Evolutionary conservation across 1,140 invertebrate genomes (phyloP).

Genomic region (Hylyphantes graminicola): DNA sequence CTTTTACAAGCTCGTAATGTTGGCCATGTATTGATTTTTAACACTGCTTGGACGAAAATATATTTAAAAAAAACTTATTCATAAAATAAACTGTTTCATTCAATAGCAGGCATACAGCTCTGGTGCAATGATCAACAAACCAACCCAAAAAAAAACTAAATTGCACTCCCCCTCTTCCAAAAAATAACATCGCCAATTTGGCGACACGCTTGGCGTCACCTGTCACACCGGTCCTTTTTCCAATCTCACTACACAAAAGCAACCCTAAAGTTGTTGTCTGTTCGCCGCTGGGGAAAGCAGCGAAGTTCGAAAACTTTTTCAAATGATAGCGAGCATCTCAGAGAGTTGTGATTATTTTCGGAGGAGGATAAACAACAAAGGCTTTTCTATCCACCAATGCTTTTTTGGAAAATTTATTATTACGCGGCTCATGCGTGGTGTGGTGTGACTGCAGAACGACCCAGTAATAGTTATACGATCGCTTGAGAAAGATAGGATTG

Average conservation of each 20-base stretch:
- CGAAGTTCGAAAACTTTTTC: slow-evolving; percentile 55
- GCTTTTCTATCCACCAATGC: background rate
- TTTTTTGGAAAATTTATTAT: slow-evolving; percentile 8
- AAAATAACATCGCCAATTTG: background rate
- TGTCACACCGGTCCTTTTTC: background rate
- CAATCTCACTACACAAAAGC: slow-evolving; percentile 4
- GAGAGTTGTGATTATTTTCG: background rate
- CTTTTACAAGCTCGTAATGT: no score
- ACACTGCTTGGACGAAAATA: background rate
- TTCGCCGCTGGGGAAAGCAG: slow-evolving; percentile 28
- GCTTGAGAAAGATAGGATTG: slow-evolving; percentile 1
- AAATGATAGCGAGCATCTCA: background rate
- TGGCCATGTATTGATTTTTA: no score
- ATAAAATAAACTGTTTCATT: no score
- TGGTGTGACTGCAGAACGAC: background rate
- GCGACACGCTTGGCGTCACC: background rate
- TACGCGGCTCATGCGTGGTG: background rate
- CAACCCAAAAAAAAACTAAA: background rate
- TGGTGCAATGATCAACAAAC: background rate
- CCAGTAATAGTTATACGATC: background rate
- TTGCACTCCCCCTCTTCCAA: background rate
- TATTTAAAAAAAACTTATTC: background rate
- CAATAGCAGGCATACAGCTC: background rate
- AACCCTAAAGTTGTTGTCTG: slow-evolving; percentile 50
- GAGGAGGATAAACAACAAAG: slow-evolving; percentile 34